Percentiles rank a stretch among this genome's conserved stretches.
phyloP scores from a whole-genome alignment of 2,888 invertebrate species.

The Bombylius major region DNA sequence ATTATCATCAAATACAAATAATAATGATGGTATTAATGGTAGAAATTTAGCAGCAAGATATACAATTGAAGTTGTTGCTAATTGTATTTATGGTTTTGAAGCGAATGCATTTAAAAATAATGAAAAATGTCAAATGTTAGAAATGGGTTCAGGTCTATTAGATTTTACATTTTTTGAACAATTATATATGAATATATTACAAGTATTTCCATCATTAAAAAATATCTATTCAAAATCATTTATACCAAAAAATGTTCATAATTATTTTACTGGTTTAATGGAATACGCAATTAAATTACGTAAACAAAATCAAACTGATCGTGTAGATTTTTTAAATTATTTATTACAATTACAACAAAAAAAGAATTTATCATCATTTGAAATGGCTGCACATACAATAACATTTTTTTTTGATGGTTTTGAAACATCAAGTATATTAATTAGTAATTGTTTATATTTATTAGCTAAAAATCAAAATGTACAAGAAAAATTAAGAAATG shows the following conservation, averaged over 20 bases:
- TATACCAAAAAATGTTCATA: slow-evolving; percentile 8
- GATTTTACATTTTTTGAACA: slow-evolving; percentile 3
- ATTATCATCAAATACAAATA: slow-evolving; percentile 5
- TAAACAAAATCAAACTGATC: slow-evolving; percentile 8
- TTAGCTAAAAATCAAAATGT: slow-evolving; percentile 18
- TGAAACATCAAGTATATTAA: slow-evolving; percentile 22
- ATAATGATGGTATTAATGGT: slow-evolving; percentile 30
- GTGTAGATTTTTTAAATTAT: slow-evolving; percentile 18
- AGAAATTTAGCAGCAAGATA: slow-evolving; percentile 31
- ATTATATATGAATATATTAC: background rate
- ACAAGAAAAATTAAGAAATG: slow-evolving; percentile 22
- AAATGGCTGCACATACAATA: slow-evolving; percentile 21
- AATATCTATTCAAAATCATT: slow-evolving; percentile 12
- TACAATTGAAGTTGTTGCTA: slow-evolving; percentile 23
- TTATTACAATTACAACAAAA: slow-evolving; percentile 15
- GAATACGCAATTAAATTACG: slow-evolving; percentile 14
- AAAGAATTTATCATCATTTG: slow-evolving; percentile 19
- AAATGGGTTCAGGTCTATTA: slow-evolving; percentile 11
- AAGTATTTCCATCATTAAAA: slow-evolving; percentile 14
- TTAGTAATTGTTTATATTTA: slow-evolving; percentile 20
- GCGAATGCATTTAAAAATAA: slow-evolving; percentile 20
- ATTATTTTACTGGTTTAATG: slow-evolving; percentile 15
- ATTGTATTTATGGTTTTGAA: slow-evolving; percentile 29
- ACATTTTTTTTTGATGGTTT: slow-evolving; percentile 24
- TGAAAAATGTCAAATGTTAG: slow-evolving; percentile 7